Base-by-base conservation (phyloP, 1,140 invertebrate species). In the Bombus consobrinus region DNA sequence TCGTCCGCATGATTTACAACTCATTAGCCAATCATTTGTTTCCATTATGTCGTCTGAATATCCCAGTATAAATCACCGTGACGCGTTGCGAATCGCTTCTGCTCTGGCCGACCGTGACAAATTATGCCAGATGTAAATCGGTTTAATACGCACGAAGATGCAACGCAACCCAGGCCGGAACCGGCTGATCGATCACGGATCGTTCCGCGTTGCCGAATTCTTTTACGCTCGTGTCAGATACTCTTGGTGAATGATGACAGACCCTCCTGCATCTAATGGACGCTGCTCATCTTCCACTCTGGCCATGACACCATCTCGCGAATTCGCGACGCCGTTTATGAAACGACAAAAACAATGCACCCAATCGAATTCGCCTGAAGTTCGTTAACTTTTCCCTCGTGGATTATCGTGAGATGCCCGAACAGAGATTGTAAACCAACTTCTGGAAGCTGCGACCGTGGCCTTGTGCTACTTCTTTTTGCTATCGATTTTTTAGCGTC, bases 61-160 rank as follows among this genome's bases (percentile, higher is more conserved):
- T 84, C 39, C n/a, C n/a, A 68, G 37, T 72, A 84, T 84, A 84
- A 84, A 84, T 84, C 83, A 79, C 53, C 25, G 76, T 41, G 83
- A 37, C 66, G 64, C 75, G 47, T 84, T 59, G 34, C 74, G 82
- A 84, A 84, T 78, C 75, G 75, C 75, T 43, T 69, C 73, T 71
- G 43, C n/a, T 64, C 43, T 25, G 64, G 43, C 75, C 34, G 59
- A 5, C 69, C 79, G 76, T 89, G 80, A 89, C 88, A 87, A 89
- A 89, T 89, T 87, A 73, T 41, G 81, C 72, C 76, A 43, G 72
- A 89, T 89, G 81, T 71, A 83, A 84, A 89, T 89, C 88, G 66
- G 80, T 68, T 37, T 81, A 71, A 84, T 78, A 72, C 41, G 53
- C 13, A 15, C 53, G 57, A 62, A 25, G 76, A 87, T 32, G 28